These are phyloP conservation scores for Enteromius thamalakanensis DNA, from an alignment of 2,797 vertebrate species.

Conservation along the genomic window DNA sequence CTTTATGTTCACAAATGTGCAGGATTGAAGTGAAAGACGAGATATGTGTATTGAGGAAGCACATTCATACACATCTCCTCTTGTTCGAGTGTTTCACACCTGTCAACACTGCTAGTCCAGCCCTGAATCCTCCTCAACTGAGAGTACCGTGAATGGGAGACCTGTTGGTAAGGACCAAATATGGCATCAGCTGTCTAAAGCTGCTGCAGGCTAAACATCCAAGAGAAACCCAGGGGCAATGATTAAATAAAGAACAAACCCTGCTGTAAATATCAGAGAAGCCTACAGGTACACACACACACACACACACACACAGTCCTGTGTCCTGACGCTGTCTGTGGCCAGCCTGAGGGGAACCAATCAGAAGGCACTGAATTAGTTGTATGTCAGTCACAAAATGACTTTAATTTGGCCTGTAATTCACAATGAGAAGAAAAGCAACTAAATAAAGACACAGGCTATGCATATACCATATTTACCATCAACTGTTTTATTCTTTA, in stretches of 20 bases:
- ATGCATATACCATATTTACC: not conserved
- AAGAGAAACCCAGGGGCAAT: constrained; percentile 54
- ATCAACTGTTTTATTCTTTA: not conserved
- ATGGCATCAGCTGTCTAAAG: constrained; percentile 66
- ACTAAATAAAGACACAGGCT: not conserved
- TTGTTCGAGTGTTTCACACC: constrained; percentile 47
- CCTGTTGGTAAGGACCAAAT: constrained; percentile 63
- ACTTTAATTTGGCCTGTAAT: constrained; percentile 26
- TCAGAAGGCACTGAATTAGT: constrained; percentile 18
- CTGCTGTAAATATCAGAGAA: constrained; percentile 54
- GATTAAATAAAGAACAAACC: constrained; percentile 63
- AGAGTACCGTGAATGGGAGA: constrained; percentile 57
- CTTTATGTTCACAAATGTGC: not conserved
- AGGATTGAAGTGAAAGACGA: constrained; percentile 5
- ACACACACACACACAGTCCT: not conserved
- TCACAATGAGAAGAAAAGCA: not conserved
- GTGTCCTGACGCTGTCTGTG: constrained; percentile 22
- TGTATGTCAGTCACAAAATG: constrained; percentile 17
- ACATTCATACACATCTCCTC: not conserved
- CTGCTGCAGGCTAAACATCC: constrained; percentile 66
- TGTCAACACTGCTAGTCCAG: constrained; percentile 48
- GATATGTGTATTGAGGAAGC: constrained; percentile 8
- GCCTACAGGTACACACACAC: constrained; percentile 35
- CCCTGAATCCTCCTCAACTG: constrained; percentile 33
- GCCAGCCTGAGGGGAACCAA: constrained; percentile 30